phyloP scores from a whole-genome alignment of 92 coral and sea anemone species.

The Siderastrea siderea region DNA sequence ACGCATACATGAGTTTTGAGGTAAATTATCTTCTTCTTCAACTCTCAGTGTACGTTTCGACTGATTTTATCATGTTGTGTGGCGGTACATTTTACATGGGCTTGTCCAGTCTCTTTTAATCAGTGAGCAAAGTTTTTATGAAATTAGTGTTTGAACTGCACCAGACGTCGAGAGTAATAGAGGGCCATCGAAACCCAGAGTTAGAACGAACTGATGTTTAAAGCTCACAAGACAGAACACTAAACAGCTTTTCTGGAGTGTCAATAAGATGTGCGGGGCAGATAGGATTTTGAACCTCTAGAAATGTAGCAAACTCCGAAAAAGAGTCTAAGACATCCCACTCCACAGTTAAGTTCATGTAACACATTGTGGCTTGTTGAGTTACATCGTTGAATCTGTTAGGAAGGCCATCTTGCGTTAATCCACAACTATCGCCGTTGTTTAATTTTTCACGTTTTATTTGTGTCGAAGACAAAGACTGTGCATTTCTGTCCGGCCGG shows the following conservation, averaged over 20 bases:
- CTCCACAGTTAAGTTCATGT: constrained; percentile 75
- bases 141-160: neutral
- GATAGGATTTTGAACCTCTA: constrained; percentile 94
- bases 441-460: constrained; percentile 55
- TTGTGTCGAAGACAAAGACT: constrained; percentile 55
- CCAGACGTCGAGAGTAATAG: neutral
- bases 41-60: too few relatives aligned
- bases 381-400: constrained; percentile 2
- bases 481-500: constrained; percentile 57
- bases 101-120: too few relatives aligned
- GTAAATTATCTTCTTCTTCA: neutral
- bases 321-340: constrained; percentile 96
- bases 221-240: constrained; percentile 82
- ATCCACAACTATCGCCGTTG: constrained; percentile 32
- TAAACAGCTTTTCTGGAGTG: constrained; percentile 97
- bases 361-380: constrained; percentile 19
- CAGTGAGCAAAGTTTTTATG: neutral
- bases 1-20: neutral
- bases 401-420: constrained; percentile 11
- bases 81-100: too few relatives aligned
- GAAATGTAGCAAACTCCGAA: constrained; percentile 92
- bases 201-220: neutral
- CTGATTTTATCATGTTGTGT: too few relatives aligned
- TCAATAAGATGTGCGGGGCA: constrained; percentile 98
- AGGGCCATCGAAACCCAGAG: neutral